These are phyloP conservation scores for Parazoanthus swiftii DNA, from an alignment of 92 coral and sea anemone species.

Conservation along the genomic window DNA sequence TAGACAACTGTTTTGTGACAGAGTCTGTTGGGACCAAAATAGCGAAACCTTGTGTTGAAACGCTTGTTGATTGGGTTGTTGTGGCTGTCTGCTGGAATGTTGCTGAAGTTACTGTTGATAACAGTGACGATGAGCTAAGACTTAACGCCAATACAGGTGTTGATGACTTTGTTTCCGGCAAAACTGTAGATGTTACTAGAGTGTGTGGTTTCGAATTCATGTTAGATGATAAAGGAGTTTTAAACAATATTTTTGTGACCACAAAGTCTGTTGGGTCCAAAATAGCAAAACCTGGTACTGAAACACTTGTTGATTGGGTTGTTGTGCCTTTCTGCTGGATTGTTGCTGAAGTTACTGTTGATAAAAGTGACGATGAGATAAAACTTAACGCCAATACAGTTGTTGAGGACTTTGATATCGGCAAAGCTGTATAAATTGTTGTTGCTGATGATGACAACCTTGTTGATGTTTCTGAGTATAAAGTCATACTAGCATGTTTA, in stretches of 20 bases:
- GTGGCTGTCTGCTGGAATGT: not conserved
- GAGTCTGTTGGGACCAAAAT: not conserved
- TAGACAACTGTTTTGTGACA: not conserved
- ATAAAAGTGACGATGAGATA: not conserved
- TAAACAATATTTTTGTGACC: not conserved
- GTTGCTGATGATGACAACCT: constrained; percentile 4
- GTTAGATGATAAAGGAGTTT: not conserved
- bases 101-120: not conserved
- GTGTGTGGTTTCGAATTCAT: not conserved
- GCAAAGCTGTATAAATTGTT: not conserved
- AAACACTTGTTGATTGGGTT: not conserved
- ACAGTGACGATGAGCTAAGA: not conserved
- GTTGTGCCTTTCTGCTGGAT: not conserved
- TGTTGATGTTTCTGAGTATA: not conserved
- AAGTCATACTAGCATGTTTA: not conserved
- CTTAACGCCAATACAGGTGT: too few species aligned
- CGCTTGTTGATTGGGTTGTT: not conserved
- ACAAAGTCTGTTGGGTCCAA: not conserved
- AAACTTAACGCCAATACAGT: too few species aligned
- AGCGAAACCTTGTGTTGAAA: not conserved
- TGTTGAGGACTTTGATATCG: not conserved
- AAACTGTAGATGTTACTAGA: not conserved
- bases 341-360: not conserved
- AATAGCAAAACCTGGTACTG: not conserved
- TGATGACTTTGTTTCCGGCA: not conserved